These are phyloP conservation scores for Nemotelus pantherinus DNA, from an alignment of 2,888 invertebrate species.

Conservation along the genomic window DNA sequence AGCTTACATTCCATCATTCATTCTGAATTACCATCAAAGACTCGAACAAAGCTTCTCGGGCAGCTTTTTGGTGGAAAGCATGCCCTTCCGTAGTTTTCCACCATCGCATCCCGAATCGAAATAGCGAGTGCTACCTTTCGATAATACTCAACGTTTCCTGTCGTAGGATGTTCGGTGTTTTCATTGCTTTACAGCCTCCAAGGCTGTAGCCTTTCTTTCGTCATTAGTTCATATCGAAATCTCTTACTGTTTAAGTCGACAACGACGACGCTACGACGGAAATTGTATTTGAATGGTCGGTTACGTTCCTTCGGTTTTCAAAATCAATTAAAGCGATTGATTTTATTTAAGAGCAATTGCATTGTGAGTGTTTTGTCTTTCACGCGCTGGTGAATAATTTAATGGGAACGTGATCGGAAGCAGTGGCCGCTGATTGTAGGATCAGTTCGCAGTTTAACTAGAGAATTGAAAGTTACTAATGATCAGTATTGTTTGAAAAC, in stretches of 20 bases:
- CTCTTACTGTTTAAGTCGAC: constrained; percentile 46
- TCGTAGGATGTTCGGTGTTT: constrained; percentile 23
- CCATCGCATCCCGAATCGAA: neutral
- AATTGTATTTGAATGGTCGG: constrained; percentile 46
- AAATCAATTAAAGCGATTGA: constrained; percentile 3
- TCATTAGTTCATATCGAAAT: constrained; percentile 48
- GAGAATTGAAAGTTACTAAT: too few species aligned
- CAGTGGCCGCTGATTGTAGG: neutral
- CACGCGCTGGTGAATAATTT: neutral
- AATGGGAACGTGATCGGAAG: neutral
- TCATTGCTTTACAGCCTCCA: constrained; percentile 36
- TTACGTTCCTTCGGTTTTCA: constrained; percentile 47
- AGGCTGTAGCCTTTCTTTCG: constrained; percentile 30
- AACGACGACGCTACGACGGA: constrained; percentile 40
- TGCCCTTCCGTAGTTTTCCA: too few species aligned
- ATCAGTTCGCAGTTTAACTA: too few species aligned
- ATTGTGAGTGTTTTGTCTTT: neutral
- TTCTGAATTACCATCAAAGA: too few species aligned
- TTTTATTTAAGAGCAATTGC: too few species aligned
- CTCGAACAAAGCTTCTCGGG: too few species aligned
- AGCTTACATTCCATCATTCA: too few species aligned
- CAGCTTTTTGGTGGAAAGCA: too few species aligned
- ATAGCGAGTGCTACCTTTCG: neutral
- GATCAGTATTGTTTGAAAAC: too few species aligned
- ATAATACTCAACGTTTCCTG: neutral